These are phyloP conservation scores for Lerema accius DNA, from an alignment of 1,140 invertebrate species.

Conservation along the genomic window DNA sequence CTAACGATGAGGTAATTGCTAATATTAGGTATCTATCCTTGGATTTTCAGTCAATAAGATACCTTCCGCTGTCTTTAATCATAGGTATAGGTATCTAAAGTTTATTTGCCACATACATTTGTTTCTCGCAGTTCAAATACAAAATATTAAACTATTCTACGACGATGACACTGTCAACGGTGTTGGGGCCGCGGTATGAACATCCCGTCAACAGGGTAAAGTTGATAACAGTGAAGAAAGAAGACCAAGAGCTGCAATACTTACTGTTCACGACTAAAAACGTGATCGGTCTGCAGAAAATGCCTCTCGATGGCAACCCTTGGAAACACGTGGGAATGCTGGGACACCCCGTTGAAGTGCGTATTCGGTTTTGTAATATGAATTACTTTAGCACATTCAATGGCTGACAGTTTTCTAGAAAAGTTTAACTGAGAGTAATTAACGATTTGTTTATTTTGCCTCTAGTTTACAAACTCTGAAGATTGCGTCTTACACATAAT, in stretches of 20 bases:
- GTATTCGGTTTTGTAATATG: too few species aligned
- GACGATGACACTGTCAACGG: constrained; percentile 85
- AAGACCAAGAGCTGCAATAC: constrained; percentile 70
- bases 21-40: too few species aligned
- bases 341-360: constrained; percentile 85
- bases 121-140: constrained; percentile 85
- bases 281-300: constrained; percentile 86
- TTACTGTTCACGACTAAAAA: constrained; percentile 85
- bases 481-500: too few species aligned
- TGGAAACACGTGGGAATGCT: constrained; percentile 86
- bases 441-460: too few species aligned
- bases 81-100: too few species aligned
- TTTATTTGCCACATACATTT: too few species aligned
- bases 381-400: too few species aligned
- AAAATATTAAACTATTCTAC: constrained; percentile 86
- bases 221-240: constrained; percentile 63
- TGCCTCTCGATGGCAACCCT: constrained; percentile 89
- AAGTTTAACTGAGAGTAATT: too few species aligned
- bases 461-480: too few species aligned
- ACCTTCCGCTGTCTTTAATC: too few species aligned
- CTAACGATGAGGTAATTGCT: constrained; percentile 57
- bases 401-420: too few species aligned
- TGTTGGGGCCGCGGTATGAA: constrained; percentile 86
- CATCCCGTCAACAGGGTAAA: constrained; percentile 83
- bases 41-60: too few species aligned